Conservation (phyloP, 2,888 invertebrate species). For the Brachyptera risi region DNA sequence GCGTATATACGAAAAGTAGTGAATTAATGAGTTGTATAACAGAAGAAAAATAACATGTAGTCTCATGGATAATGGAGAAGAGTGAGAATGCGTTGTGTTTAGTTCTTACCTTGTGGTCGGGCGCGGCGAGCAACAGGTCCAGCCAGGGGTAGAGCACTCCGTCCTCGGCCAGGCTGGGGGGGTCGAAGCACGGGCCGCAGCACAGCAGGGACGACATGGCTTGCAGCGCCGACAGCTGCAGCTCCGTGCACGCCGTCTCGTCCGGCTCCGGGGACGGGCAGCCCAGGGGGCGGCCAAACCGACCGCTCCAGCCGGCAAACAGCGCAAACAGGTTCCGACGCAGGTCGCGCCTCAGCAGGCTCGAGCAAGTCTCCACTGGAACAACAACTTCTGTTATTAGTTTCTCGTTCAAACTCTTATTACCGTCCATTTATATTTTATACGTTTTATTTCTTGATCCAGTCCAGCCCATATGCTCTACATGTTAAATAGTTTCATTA, state of each 20-base stretch:
- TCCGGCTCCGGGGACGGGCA: conserved; percentile 18
- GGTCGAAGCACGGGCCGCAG: conserved; percentile 93
- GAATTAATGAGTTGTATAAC: no score
- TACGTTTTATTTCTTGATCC: no score
- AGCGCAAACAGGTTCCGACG: conserved; percentile 84
- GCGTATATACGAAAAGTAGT: no score
- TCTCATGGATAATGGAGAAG: no score
- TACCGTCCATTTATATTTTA: no score
- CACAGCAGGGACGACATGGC: conserved; percentile 95
- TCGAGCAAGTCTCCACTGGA: conserved; percentile 81
- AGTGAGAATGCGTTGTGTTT: no score
- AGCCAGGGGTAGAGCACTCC: conserved; percentile 93
- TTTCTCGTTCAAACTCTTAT: no score
- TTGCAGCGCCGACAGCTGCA: conserved; percentile 59
- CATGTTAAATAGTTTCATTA: no score
- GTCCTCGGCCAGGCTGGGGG: conserved; percentile 79
- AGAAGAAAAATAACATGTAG: no score
- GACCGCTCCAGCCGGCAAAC: conserved; percentile 93
- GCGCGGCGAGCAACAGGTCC: conserved; percentile 81
- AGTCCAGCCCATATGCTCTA: no score
- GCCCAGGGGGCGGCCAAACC: conserved; percentile 66
- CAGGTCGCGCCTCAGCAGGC: conserved; percentile 80
- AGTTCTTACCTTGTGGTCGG: conserved; percentile 71
- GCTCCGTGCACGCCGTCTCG: conserved; percentile 43
- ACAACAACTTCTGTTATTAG: no score